Evolutionary conservation across 1,140 invertebrate genomes (phyloP), one percentile per base, ranked within the genome.

Genomic region (Drosophila elegans): DNA sequence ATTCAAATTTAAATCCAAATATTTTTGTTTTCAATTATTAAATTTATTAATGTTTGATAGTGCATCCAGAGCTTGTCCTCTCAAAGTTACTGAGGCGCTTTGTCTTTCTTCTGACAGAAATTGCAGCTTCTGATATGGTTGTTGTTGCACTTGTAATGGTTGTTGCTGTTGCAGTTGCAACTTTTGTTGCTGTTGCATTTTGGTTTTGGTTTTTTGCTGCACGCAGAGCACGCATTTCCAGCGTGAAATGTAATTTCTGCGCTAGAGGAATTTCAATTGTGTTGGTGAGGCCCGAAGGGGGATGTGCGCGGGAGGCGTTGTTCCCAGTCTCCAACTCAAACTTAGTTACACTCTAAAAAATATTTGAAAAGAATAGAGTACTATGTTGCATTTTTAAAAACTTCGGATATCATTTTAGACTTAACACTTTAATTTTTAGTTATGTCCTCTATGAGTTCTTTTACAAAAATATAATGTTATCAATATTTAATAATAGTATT

Each of bases 181-280:
- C 64, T 77, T 64, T 69, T 71, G 32, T 56, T 29, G 60, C 56
- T 59, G 67, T 74, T 73, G 79, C 76, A 72, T 49, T 77, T 74
- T 75, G 27, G 66, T 77, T 66, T 79, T 69, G 39, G 46, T 39
- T 74, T 62, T 55, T 76, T 75, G 78, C 72, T 91, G 86, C 90
- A 91, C 90, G 90, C 90, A 91, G 90, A 91, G 86, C 90, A 91
- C 90, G 90, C 90, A 91, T 91, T 91, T 91, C 81, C 83, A 91
- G 90, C 90, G 90, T 91, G 90, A 91, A 91, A 91, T 91, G 90
- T 83, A 90, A 91, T 91, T 91, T 91, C 81, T 91, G 90, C 90
- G 74, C 82, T 73, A 78, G 64, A 91, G 89, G 89, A 91, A 91
- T 91, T 91, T 91, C 86, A 90, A 90, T 82, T 91, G 88, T 91